Evolutionary conservation across 2,113 vertebrate species (phyloP), one percentile per base, ranked within the genome.

Genomic region (Syngnathus scovelli): DNA sequence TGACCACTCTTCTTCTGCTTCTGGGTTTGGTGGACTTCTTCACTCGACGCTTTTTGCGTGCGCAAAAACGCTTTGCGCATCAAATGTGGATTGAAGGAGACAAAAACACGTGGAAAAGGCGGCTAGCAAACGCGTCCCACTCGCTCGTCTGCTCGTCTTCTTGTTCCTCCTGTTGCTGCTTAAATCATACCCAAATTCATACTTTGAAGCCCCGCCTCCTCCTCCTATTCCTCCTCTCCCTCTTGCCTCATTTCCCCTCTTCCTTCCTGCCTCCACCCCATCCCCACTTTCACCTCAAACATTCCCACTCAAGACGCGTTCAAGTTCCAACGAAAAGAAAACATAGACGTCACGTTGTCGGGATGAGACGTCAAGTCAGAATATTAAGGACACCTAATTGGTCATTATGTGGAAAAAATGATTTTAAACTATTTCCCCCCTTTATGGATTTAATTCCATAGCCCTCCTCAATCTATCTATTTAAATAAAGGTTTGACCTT

Each of bases 151-250:
- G 83, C 66, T 85, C 88, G 86, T 83, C 79, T 89, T 84, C 79
- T 90, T 91, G 91, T 88, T 92, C 91, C 90, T 58, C 55, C 55
- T 58, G 13, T 33, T 90, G 83, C 92, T 89, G 90, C 90, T 81
- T 52, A 80, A 87, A 90, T 91, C 90, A 92, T 89, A 92, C 92
- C 92, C 92, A 93, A 94, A 93, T 92, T 90, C 90, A 93, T 92
- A 89, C 86, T 90, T 86, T 33, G 87, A 93, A 77, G 92, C 92
- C 91, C 93, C 67, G 33, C 74, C 71, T 61, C 67, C 67, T 55
- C 73, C 73, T 74, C 84, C 82, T 81, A 82, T 60, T 37, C 73
- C 70, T 66, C 66, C 69, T 61, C 75, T 71, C 75, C 83, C 84
- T 82, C 85, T 88, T 78, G 83, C 78, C 80, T 85, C 80, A 77